Conservation (phyloP, 2,797 vertebrate species). For the Phataginus tricuspis region DNA sequence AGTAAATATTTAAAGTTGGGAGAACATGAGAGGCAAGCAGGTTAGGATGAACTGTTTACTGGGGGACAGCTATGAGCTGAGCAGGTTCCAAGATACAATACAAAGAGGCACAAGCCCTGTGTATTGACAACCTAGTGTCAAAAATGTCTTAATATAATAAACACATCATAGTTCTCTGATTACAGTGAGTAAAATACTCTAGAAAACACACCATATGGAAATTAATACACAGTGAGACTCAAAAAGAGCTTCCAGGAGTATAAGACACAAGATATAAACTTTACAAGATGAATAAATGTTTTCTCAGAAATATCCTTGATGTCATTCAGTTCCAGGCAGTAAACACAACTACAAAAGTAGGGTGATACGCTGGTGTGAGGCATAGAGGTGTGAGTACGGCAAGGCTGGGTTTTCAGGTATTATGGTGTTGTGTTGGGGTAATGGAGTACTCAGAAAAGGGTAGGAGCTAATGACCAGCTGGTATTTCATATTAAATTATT, state of each 20-base stretch:
- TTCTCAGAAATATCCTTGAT: neutral
- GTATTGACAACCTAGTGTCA: neutral
- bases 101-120: rapidly evolving
- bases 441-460: neutral
- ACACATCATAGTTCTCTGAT: neutral
- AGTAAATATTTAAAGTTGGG: neutral
- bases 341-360: neutral
- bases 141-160: neutral
- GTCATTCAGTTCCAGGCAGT: neutral
- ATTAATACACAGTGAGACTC: neutral
- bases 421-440: neutral
- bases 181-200: neutral
- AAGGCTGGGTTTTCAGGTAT: neutral
- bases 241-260: neutral
- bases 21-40: neutral
- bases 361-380: too few relatives aligned
- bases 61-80: neutral
- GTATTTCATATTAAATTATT: neutral
- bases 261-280: neutral
- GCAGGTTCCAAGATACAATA: neutral
- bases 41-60: neutral
- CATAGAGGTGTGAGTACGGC: too few relatives aligned
- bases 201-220: neutral
- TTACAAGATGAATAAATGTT: neutral
- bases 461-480: neutral